Evolutionary conservation across 1,140 invertebrate species (phyloP).

Genomic region (Brachionus angularis): DNA sequence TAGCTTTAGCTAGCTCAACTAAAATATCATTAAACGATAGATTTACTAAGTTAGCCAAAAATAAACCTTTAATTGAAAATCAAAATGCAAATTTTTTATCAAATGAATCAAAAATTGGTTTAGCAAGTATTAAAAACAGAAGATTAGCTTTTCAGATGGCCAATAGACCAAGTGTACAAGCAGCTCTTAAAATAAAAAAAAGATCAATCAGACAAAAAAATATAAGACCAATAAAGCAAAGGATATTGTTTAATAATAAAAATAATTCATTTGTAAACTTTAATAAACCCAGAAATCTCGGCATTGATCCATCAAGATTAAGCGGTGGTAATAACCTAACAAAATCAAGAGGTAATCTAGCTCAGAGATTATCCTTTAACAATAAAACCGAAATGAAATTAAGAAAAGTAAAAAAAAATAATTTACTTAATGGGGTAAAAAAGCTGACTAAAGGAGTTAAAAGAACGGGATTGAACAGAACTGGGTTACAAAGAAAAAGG

Average conservation of each 20-base stretch:
- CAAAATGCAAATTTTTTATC: conserved; percentile 42
- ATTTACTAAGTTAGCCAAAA: conserved; percentile 47
- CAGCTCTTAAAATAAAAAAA: conserved; percentile 58
- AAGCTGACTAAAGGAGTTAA: too few relatives aligned
- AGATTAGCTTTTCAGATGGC: conserved; percentile 61
- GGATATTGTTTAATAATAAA: too few relatives aligned
- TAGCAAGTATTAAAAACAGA: conserved; percentile 57
- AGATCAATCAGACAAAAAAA: conserved; percentile 50
- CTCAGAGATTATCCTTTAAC: too few relatives aligned
- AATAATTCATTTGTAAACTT: too few relatives aligned
- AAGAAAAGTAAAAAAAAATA: too few relatives aligned
- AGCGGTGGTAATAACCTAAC: conserved; percentile 35
- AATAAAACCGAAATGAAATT: too few relatives aligned
- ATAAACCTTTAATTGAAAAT: conserved; percentile 50
- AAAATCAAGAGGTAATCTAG: conserved; percentile 47
- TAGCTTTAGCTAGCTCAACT: conserved; percentile 56
- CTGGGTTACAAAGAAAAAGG: too few relatives aligned
- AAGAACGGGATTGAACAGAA: too few relatives aligned
- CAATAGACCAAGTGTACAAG: conserved; percentile 58
- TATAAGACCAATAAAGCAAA: background rate
- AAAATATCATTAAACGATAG: conserved; percentile 56
- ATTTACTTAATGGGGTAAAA: too few relatives aligned
- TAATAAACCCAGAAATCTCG: background rate
- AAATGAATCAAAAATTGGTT: conserved; percentile 48
- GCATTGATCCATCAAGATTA: conserved; percentile 9